phyloP scores from a whole-genome alignment of 92 coral and sea anemone genomes.

The Porites divaricata region DNA sequence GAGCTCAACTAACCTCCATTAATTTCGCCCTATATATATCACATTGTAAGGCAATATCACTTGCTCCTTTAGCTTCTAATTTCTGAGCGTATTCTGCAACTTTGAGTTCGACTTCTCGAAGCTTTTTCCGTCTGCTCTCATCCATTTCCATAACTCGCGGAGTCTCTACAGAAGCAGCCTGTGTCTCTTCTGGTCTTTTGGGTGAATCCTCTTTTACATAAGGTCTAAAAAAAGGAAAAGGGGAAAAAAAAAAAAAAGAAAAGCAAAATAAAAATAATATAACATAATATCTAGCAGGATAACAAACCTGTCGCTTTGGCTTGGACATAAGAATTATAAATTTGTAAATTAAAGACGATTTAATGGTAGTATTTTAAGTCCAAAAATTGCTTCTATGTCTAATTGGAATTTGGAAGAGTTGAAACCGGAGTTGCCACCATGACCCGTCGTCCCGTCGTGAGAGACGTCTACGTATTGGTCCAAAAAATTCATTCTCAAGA shows the following conservation, averaged over 20 bases:
- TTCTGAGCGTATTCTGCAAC: conserved; percentile 98
- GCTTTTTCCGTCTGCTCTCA: conserved; percentile 86
- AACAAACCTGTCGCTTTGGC: no score
- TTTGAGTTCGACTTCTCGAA: conserved; percentile 94
- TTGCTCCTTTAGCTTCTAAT: conserved; percentile 89
- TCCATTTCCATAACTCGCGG: conserved; percentile 83
- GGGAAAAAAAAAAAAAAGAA: neutral
- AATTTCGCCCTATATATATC: conserved; percentile 86
- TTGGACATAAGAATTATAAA: no score
- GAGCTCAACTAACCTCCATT: conserved; percentile 72
- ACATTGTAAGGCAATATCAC: conserved; percentile 89
- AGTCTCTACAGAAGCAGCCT: conserved; percentile 53
- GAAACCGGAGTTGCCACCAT: no score
- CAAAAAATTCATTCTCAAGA: no score
- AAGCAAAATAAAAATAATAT: no score
- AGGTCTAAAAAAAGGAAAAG: conserved; percentile 31
- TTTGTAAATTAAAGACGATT: no score
- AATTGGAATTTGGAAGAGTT: no score
- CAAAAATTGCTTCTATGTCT: no score
- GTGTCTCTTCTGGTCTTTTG: conserved; percentile 57
- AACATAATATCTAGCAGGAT: no score
- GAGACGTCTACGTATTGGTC: no score
- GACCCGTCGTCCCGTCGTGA: no score
- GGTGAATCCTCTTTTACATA: conserved; percentile 73
- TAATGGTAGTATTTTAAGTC: no score